Conservation (phyloP, 2,113 vertebrate genomes). For the Zootoca vivipara region DNA sequence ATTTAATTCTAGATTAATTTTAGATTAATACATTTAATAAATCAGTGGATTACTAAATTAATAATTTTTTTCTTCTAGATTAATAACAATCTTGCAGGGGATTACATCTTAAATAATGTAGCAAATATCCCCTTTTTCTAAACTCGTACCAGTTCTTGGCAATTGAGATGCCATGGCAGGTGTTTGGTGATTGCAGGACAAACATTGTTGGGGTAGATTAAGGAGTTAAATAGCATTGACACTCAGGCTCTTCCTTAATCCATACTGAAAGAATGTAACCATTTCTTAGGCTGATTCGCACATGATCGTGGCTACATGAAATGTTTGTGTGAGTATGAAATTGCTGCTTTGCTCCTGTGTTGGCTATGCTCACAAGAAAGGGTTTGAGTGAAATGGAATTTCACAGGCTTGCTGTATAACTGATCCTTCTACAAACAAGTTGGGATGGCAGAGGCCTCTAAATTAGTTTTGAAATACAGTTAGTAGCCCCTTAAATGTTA, state of each 20-base stretch:
- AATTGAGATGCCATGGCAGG: neutral
- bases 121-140: neutral
- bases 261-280: neutral
- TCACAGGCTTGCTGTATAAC: neutral
- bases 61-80: too few relatives aligned
- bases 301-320: neutral
- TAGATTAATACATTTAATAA: too few relatives aligned
- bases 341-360: neutral
- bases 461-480: neutral
- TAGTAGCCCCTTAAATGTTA: neutral
- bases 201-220: too few relatives aligned
- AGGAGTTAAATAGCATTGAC: too few relatives aligned
- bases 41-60: too few relatives aligned
- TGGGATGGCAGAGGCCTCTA: neutral
- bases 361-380: neutral
- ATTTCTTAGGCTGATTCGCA: neutral
- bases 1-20: neutral
- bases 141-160: neutral
- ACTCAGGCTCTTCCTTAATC: too few relatives aligned
- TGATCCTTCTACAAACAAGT: neutral
- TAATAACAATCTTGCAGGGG: neutral
- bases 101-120: neutral
- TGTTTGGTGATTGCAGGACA: too few relatives aligned
- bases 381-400: neutral
- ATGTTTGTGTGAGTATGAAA: neutral